Conservation (phyloP, 2,888 invertebrate species). For the Drosophila mulleri region DNA sequence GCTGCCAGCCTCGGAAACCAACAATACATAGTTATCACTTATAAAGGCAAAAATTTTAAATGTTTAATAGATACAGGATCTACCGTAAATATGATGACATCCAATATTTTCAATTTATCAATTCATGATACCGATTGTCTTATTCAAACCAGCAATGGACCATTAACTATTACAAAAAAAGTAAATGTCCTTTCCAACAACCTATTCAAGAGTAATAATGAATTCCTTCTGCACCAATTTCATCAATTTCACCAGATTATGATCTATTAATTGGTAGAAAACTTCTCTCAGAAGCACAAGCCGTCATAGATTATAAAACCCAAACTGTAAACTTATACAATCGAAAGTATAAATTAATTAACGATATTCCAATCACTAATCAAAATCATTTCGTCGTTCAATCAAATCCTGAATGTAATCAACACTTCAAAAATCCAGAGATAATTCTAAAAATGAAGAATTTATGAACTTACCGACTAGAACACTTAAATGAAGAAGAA, state of each 20-base stretch:
- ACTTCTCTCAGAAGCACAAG: too few species aligned
- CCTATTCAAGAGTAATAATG: not conserved
- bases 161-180: not conserved
- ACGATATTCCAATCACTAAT: too few species aligned
- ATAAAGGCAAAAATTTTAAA: conserved; percentile 2
- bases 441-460: too few species aligned
- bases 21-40: not conserved
- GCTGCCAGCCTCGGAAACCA: conserved; percentile 15
- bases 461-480: not conserved
- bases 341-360: too few species aligned
- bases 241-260: too few species aligned
- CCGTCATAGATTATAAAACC: too few species aligned
- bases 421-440: too few species aligned
- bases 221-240: not conserved
- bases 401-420: too few species aligned
- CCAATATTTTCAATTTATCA: conserved; percentile 4
- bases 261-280: too few species aligned
- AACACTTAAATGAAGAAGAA: conserved; percentile 5
- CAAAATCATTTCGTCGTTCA: too few species aligned
- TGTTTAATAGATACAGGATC: conserved; percentile 7
- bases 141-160: conserved; percentile 3
- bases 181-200: not conserved
- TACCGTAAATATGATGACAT: conserved; percentile 5
- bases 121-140: not conserved
- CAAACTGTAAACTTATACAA: too few species aligned